Evolutionary conservation across 2,113 vertebrate genomes (phyloP).

Genomic region (Ceyx melanurus): DNA sequence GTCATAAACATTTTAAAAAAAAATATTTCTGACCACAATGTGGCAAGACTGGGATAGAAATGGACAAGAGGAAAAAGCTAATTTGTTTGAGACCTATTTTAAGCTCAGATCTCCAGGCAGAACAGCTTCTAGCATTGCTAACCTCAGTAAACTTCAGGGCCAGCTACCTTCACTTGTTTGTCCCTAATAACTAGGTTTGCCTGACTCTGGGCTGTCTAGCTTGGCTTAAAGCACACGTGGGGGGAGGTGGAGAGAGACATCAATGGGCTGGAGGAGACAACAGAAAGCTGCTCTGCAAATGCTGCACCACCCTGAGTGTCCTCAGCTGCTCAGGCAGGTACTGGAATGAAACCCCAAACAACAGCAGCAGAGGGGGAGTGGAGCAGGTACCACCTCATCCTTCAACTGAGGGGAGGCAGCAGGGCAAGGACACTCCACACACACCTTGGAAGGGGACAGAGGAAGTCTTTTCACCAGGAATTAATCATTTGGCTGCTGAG

Average conservation of each 20-base stretch:
- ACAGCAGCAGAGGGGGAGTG: neutral
- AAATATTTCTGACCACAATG: neutral
- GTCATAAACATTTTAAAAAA: neutral
- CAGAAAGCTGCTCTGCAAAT: neutral
- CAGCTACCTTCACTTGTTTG: neutral
- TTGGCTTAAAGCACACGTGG: neutral
- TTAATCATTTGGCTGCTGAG: neutral
- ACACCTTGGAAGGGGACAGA: neutral
- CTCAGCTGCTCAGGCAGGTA: conserved; percentile 7
- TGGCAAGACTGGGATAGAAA: neutral
- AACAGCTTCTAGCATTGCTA: conserved; percentile 6
- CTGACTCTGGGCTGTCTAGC: neutral
- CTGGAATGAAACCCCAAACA: conserved; percentile 17
- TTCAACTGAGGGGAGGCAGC: neutral
- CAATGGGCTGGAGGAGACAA: neutral
- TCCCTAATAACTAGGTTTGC: neutral
- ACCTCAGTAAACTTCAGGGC: neutral
- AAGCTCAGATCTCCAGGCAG: neutral
- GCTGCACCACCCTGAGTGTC: neutral
- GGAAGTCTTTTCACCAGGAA: neutral
- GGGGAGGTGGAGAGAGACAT: neutral
- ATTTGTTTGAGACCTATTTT: conserved; percentile 11
- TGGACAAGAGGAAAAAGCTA: neutral
- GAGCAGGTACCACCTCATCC: neutral
- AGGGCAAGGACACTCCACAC: neutral